phyloP scores from a whole-genome alignment of 2,113 vertebrate genomes.

The sheep (Ovis aries) region DNA sequence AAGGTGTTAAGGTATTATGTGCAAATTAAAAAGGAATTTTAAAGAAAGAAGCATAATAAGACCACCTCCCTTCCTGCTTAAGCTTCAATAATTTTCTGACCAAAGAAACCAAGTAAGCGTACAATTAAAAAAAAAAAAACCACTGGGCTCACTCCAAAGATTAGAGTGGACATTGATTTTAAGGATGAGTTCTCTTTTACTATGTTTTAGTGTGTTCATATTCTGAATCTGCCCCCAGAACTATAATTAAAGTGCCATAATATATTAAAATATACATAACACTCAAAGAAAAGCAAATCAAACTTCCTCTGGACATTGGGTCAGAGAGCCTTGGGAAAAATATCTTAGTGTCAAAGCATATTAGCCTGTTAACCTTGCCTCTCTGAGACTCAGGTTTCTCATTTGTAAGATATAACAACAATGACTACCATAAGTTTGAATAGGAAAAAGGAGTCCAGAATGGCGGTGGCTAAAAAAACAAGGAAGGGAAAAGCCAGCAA shows the following conservation, averaged over 20 bases:
- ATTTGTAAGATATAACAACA: not conserved
- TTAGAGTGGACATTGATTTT: not conserved
- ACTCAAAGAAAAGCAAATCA: not conserved
- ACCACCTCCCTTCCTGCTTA: not conserved
- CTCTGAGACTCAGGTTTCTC: not conserved
- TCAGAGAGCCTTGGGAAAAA: not conserved
- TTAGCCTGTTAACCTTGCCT: not conserved
- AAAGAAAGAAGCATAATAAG: not conserved
- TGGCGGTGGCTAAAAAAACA: not conserved
- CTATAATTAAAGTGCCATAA: not conserved
- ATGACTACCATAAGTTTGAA: not conserved
- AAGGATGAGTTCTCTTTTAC: not conserved
- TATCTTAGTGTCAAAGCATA: not conserved
- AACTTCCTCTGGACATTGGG: not conserved
- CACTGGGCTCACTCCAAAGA: not conserved
- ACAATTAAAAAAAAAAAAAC: not conserved
- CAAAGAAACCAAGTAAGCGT: not conserved
- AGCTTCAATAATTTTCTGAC: not conserved
- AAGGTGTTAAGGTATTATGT: not conserved
- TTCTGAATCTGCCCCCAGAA: not conserved
- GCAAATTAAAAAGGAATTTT: not conserved
- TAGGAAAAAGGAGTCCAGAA: not conserved
- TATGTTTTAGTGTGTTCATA: not conserved
- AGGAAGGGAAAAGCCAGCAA: rapidly evolving
- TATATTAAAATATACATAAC: not conserved